Evolutionary conservation across 2,888 invertebrate genomes (phyloP).

Genomic region (Apocheima hispidaria): DNA sequence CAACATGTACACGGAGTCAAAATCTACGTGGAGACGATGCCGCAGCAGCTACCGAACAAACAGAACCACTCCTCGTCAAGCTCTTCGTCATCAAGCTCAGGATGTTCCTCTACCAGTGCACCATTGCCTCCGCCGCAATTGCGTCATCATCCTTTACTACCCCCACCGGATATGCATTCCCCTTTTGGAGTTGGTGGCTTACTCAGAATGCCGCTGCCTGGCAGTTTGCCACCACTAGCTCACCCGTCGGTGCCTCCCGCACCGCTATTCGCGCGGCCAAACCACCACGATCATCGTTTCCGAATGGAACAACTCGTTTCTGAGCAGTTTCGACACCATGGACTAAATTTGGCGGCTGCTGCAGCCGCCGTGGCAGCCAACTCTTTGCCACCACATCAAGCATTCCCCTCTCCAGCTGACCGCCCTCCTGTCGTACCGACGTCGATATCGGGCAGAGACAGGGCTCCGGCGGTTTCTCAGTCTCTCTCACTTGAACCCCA

Average conservation of each 20-base stretch:
- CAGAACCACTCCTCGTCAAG: conserved; percentile 87
- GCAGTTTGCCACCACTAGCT: conserved; percentile 86
- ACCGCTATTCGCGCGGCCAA: conserved; percentile 91
- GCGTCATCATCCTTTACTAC: conserved; percentile 89
- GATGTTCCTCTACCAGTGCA: conserved; percentile 82
- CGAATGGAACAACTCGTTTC: conserved; percentile 94
- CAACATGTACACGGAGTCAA: conserved; percentile 97
- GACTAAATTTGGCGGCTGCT: conserved; percentile 91
- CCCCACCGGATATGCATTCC: conserved; percentile 91
- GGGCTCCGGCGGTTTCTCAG: conserved; percentile 85
- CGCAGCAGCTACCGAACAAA: conserved; percentile 74
- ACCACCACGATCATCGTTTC: conserved; percentile 92
- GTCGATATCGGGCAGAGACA: conserved; percentile 80
- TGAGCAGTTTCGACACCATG: conserved; percentile 93
- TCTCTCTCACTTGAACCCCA: conserved; percentile 93
- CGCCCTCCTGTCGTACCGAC: conserved; percentile 85
- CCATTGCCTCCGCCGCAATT: conserved; percentile 87
- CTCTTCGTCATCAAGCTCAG: conserved; percentile 85
- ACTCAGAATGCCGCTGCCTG: conserved; percentile 91
- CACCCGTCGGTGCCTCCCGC: conserved; percentile 90
- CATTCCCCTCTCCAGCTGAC: conserved; percentile 87
- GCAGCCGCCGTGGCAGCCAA: conserved; percentile 89
- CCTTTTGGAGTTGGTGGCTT: conserved; percentile 91
- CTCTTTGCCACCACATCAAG: conserved; percentile 87
- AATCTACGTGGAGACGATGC: conserved; percentile 92